Percentiles rank a stretch among this genome's conserved stretches.
phyloP scores from a whole-genome alignment of 2,888 invertebrate species.

The Hypomecis punctinalis region DNA sequence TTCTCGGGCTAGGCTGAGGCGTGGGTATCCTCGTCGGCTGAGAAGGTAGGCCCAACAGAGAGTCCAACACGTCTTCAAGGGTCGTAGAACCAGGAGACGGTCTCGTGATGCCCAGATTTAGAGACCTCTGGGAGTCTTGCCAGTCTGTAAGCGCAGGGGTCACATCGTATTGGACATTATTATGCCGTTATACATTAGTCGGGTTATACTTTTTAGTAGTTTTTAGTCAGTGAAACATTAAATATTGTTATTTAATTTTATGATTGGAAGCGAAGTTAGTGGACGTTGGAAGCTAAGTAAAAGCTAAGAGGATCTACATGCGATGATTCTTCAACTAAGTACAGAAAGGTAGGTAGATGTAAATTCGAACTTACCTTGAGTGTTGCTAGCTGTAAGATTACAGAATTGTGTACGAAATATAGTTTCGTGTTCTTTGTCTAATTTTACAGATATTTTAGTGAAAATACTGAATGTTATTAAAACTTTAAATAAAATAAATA shows the following conservation, averaged over 20 bases:
- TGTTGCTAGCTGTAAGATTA: slow-evolving; percentile 28
- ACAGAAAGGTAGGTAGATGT: slow-evolving; percentile 5
- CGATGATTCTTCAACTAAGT: slow-evolving; percentile 17
- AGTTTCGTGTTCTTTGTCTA: background rate
- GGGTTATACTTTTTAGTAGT: background rate
- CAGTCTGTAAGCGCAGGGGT: slow-evolving; percentile 73
- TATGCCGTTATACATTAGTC: background rate
- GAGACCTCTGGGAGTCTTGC: slow-evolving; percentile 79
- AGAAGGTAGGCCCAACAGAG: slow-evolving; percentile 93
- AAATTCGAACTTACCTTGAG: slow-evolving; percentile 24
- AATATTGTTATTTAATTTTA: background rate
- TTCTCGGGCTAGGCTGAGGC: slow-evolving; percentile 83
- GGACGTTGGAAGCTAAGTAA: slow-evolving; percentile 7
- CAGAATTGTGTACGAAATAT: background rate
- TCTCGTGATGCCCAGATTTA: slow-evolving; percentile 84
- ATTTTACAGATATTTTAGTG: background rate
- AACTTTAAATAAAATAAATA: background rate
- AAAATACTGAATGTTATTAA: background rate
- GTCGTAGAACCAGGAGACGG: slow-evolving; percentile 93
- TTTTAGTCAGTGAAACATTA: slow-evolving; percentile 2
- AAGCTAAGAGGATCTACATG: slow-evolving; percentile 15
- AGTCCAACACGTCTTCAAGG: slow-evolving; percentile 96
- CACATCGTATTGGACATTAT: slow-evolving; percentile 34
- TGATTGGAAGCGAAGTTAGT: slow-evolving; percentile 5
- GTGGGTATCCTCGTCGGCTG: slow-evolving; percentile 91